Percentiles rank a stretch among this genome's conserved stretches.
Evolutionary conservation across 30 jellyfish, hydroid and myxozoan species (phyloP).

Genomic region (Morbakka virulenta): DNA sequence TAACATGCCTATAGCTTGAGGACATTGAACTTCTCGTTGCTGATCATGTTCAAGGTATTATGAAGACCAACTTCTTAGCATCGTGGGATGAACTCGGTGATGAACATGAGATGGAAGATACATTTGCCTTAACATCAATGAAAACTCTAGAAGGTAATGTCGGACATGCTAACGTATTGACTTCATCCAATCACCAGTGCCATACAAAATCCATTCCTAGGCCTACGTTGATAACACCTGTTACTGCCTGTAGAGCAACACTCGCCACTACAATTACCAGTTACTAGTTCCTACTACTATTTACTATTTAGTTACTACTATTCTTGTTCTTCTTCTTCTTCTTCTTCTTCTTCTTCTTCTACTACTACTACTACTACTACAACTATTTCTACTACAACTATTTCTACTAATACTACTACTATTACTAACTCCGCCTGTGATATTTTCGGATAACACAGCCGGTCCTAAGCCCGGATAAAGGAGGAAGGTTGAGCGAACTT

Average conservation of each 20-base stretch:
- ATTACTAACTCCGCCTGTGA: no score
- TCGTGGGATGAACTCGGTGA: conserved; percentile 99
- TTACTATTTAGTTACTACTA: neutral
- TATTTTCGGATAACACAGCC: no score
- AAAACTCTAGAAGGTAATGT: conserved; percentile 78
- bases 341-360: neutral
- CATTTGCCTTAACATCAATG: conserved; percentile 83
- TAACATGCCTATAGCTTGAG: conserved; percentile 72
- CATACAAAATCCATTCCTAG: neutral
- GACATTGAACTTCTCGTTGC: conserved; percentile 95
- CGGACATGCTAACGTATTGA: neutral
- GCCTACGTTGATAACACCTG: neutral
- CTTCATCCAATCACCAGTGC: neutral
- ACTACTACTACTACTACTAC: no score
- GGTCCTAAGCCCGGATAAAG: no score
- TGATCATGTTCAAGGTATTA: conserved; percentile 95
- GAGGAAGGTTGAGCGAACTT: no score
- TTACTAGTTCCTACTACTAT: neutral
- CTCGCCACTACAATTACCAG: neutral
- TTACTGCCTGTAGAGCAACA: neutral
- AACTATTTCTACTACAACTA: no score
- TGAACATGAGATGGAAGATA: conserved; percentile 85
- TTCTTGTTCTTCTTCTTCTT: neutral
- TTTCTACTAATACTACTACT: no score
- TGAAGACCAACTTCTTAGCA: conserved; percentile 93